phyloP scores from a whole-genome alignment of 2,797 vertebrate species.

The Pangasius macronema region DNA sequence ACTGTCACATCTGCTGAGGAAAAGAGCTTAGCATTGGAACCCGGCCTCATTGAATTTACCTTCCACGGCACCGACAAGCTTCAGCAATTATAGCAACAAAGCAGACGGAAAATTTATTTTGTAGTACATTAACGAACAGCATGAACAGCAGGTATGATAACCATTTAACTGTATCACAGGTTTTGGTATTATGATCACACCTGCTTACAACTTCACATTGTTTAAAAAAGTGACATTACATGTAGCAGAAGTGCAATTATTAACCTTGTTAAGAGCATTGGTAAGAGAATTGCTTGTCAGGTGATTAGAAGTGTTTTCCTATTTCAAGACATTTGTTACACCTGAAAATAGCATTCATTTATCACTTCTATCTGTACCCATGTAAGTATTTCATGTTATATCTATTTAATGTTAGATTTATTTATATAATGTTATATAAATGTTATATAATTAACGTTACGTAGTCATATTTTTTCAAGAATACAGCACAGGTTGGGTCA shows the following conservation, averaged over 20 bases:
- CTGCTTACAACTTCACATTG: background rate
- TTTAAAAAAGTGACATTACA: background rate
- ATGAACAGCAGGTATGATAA: background rate
- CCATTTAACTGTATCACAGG: no score
- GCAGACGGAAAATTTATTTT: slow-evolving; percentile 9
- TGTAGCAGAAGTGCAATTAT: background rate
- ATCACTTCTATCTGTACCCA: background rate
- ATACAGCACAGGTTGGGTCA: background rate
- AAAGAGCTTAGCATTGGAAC: background rate
- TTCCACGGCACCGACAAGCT: background rate
- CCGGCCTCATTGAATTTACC: background rate
- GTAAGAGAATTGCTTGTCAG: background rate
- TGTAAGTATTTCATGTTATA: background rate
- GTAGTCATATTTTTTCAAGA: background rate
- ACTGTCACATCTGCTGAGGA: background rate
- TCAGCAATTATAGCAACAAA: background rate
- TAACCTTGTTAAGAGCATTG: background rate
- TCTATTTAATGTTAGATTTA: background rate
- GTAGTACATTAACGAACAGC: background rate
- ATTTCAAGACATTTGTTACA: background rate
- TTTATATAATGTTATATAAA: background rate
- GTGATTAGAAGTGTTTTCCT: background rate
- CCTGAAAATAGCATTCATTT: background rate
- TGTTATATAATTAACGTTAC: background rate
- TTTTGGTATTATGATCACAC: background rate